Conservation (phyloP, 1,140 invertebrate species). For the Augochlora pura region DNA sequence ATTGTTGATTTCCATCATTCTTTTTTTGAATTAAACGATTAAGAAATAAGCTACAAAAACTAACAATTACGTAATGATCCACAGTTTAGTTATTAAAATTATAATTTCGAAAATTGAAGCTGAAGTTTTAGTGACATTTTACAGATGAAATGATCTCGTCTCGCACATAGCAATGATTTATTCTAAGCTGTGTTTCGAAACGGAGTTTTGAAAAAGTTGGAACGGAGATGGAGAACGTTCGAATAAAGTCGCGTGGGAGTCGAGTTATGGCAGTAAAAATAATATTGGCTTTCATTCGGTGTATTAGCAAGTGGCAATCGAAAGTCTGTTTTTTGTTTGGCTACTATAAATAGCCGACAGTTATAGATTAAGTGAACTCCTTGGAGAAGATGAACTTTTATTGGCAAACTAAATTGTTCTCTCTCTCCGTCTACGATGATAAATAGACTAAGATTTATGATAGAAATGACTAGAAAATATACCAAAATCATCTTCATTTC, state of each 20-base stretch:
- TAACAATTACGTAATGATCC: too few relatives aligned
- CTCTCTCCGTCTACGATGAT: background rate
- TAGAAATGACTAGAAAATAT: too few relatives aligned
- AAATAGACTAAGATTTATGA: background rate
- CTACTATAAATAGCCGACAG: conserved; percentile 8
- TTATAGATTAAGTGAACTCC: conserved; percentile 4
- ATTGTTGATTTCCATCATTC: too few relatives aligned
- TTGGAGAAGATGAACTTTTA: background rate
- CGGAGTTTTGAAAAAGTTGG: background rate
- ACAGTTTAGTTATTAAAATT: too few relatives aligned
- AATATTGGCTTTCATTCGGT: conserved; percentile 29
- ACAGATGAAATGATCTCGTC: too few relatives aligned
- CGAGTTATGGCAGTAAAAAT: conserved; percentile 8
- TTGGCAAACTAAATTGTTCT: background rate
- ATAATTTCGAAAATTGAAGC: too few relatives aligned
- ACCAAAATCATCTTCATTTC: too few relatives aligned
- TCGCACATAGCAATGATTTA: background rate
- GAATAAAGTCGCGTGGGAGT: conserved; percentile 15
- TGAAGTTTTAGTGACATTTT: too few relatives aligned
- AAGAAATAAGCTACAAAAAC: too few relatives aligned
- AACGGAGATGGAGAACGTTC: background rate
- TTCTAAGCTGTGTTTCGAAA: background rate
- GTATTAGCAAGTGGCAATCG: conserved; percentile 14
- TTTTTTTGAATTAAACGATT: too few relatives aligned
- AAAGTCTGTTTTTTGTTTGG: conserved; percentile 8